Conservation (phyloP, 2,797 vertebrate genomes). For the Enteromius thamalakanensis region DNA sequence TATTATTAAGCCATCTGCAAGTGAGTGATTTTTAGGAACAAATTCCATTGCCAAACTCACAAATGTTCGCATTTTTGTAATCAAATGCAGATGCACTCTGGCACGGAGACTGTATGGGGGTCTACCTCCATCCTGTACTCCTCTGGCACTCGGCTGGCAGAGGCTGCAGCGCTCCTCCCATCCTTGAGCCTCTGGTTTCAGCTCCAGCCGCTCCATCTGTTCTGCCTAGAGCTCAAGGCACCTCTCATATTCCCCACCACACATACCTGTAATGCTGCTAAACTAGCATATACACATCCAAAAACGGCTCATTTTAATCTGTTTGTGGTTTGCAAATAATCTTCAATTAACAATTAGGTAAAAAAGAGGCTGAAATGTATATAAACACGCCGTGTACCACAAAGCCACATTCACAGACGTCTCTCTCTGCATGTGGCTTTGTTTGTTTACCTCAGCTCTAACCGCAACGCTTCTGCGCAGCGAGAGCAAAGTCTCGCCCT, state of each 20-base stretch:
- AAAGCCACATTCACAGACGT: conserved; percentile 28
- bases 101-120: conserved; percentile 16
- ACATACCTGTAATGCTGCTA: conserved; percentile 23
- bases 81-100: conserved; percentile 19
- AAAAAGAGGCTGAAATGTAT: not conserved
- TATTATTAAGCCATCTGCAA: conserved; percentile 19
- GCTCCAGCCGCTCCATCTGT: conserved; percentile 54
- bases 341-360: not conserved
- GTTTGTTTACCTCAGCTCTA: conserved; percentile 57
- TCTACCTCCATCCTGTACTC: conserved; percentile 15
- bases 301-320: not conserved
- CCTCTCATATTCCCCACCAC: conserved; percentile 34
- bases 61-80: conserved; percentile 5
- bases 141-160: conserved; percentile 1
- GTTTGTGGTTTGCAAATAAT: not conserved
- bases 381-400: not conserved
- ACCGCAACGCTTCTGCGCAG: conserved; percentile 43
- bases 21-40: not conserved
- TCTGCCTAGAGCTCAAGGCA: conserved; percentile 31
- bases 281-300: not conserved
- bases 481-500: conserved; percentile 45
- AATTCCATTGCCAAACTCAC: not conserved
- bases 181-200: conserved; percentile 45
- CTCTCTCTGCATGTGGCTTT: conserved; percentile 52
- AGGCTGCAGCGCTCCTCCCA: conserved; percentile 25